Conservation (phyloP, 2,113 vertebrate genomes). For the Argyrosomus japonicus region DNA sequence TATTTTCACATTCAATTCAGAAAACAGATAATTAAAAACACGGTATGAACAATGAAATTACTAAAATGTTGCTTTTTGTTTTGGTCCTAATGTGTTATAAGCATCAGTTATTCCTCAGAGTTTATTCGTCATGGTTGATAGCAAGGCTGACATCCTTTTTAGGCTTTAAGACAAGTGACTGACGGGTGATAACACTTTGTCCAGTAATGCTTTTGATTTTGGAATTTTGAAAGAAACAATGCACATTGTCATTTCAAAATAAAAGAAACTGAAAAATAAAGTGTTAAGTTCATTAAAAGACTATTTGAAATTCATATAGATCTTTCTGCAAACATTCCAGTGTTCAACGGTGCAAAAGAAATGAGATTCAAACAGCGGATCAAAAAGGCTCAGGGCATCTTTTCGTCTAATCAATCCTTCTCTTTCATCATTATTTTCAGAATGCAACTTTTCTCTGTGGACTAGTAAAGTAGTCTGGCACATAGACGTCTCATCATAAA, state of each 20-base stretch:
- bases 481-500: slow-evolving; percentile 80
- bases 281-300: slow-evolving; percentile 60
- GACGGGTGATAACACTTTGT: slow-evolving; percentile 39
- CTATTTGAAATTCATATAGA: slow-evolving; percentile 23
- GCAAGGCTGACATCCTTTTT: slow-evolving; percentile 4
- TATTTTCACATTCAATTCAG: slow-evolving; percentile 75
- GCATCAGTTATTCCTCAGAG: slow-evolving; percentile 57
- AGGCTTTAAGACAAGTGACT: slow-evolving; percentile 11
- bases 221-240: slow-evolving; percentile 23
- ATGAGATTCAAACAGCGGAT: slow-evolving; percentile 46
- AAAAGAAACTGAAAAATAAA: slow-evolving; percentile 45
- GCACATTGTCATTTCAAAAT: slow-evolving; percentile 45
- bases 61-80: slow-evolving; percentile 42
- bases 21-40: slow-evolving; percentile 65
- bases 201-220: slow-evolving; percentile 49
- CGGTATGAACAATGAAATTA: slow-evolving; percentile 49
- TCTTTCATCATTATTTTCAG: slow-evolving; percentile 31
- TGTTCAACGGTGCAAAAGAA: slow-evolving; percentile 68
- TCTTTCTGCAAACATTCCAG: slow-evolving; percentile 75
- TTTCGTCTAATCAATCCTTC: slow-evolving; percentile 20
- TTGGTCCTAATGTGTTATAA: slow-evolving; percentile 74
- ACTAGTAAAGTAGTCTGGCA: slow-evolving; percentile 80
- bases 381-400: slow-evolving; percentile 39
- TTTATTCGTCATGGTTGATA: neutral
- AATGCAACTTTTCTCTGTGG: slow-evolving; percentile 37